These are phyloP conservation scores for Eulemur mongoz DNA, from an alignment of 2,797 vertebrate genomes.

Conservation along the genomic window DNA sequence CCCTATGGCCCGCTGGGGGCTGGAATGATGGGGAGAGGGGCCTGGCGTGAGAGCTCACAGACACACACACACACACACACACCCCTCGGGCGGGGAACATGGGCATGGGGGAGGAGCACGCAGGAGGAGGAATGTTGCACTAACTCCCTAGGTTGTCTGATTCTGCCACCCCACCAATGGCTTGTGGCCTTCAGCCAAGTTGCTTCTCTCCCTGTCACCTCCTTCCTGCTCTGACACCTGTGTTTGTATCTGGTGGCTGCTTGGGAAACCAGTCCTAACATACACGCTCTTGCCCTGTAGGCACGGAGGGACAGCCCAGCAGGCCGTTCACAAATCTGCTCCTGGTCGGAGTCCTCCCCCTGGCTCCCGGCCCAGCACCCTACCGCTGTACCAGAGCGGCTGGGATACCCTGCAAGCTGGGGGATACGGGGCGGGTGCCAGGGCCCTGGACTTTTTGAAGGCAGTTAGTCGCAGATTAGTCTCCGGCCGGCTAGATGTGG, in stretches of 20 bases:
- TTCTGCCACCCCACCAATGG: neutral
- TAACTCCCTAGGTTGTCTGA: neutral
- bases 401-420: neutral
- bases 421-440: no score
- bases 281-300: accelerated
- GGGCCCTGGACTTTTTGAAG: neutral
- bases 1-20: no score
- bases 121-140: accelerated
- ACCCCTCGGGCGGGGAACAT: no score
- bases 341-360: no score
- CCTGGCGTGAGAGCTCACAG: accelerated
- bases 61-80: no score
- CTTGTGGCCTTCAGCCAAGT: neutral
- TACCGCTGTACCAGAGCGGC: neutral
- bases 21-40: neutral
- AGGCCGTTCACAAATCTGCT: no score
- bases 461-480: neutral
- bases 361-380: neutral
- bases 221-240: neutral
- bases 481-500: neutral
- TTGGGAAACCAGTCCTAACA: neutral
- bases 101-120: neutral
- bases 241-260: neutral
- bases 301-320: neutral
- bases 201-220: neutral